A percentile compares a stretch with the other conserved stretches of the same genome.
These are phyloP conservation scores for Athetis lepigone DNA, from an alignment of 2,888 invertebrate species.

Conservation along the genomic window DNA sequence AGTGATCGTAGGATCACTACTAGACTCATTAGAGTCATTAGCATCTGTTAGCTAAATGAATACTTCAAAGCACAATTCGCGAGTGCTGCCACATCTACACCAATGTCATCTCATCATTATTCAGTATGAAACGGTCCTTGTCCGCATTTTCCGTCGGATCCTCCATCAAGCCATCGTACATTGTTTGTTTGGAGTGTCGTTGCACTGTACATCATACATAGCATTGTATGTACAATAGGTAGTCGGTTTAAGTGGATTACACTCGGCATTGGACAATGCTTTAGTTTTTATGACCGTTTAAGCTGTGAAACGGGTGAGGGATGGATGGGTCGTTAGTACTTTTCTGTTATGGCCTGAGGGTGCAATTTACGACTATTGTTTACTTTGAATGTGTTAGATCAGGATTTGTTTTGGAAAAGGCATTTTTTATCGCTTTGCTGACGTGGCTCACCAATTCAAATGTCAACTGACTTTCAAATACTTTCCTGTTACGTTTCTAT, in stretches of 20 bases:
- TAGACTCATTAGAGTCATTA: conserved; percentile 59
- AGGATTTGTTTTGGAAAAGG: conserved; percentile 42
- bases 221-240: conserved; percentile 69
- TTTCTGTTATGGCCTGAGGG: conserved; percentile 72
- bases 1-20: conserved; percentile 48
- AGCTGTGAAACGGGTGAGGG: conserved; percentile 71
- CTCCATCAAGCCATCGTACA: conserved; percentile 55
- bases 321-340: conserved; percentile 76
- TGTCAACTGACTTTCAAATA: not conserved
- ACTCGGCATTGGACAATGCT: conserved; percentile 77
- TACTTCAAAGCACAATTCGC: conserved; percentile 65
- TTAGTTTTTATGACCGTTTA: conserved; percentile 80
- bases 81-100: conserved; percentile 58
- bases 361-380: conserved; percentile 76
- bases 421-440: conserved; percentile 14
- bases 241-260: conserved; percentile 79
- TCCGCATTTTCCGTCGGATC: conserved; percentile 62
- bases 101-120: conserved; percentile 71
- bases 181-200: conserved; percentile 70
- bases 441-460: conserved; percentile 3
- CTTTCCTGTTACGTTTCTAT: not conserved
- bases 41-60: conserved; percentile 64
- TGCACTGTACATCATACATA: conserved; percentile 72
- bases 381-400: conserved; percentile 61
- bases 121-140: conserved; percentile 68